Conservation (phyloP, 2,797 vertebrate species). For the Chaetophractus vellerosus region DNA sequence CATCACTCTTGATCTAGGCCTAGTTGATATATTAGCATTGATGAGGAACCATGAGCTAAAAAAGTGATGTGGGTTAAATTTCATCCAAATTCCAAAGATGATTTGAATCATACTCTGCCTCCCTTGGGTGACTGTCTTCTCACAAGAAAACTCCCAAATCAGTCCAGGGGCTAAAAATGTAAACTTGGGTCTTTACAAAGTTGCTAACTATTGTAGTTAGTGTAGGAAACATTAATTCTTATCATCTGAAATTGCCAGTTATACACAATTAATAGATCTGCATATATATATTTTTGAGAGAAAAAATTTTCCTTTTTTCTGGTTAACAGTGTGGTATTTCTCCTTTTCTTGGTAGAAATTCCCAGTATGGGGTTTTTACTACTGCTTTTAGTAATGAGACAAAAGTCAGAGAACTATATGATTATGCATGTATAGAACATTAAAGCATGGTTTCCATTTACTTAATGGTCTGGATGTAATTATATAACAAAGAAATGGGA, state of each 20-base stretch:
- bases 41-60: not conserved
- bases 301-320: not conserved
- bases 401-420: not conserved
- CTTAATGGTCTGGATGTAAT: not conserved
- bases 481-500: not conserved
- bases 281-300: not conserved
- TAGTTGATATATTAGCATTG: not conserved
- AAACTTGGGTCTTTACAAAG: not conserved
- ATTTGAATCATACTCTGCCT: not conserved
- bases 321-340: slow-evolving; percentile 28
- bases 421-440: not conserved
- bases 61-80: not conserved
- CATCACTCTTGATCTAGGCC: not conserved
- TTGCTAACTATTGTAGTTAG: not conserved
- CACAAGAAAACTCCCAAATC: not conserved
- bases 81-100: not conserved
- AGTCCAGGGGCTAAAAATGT: not conserved
- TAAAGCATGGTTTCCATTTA: not conserved
- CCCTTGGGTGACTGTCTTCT: not conserved
- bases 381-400: not conserved
- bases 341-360: slow-evolving; percentile 30
- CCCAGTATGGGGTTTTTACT: not conserved
- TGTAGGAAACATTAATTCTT: not conserved
- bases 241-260: not conserved
- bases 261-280: not conserved